Percentiles rank a stretch among this genome's conserved stretches.
Conservation (phyloP, 1,140 invertebrate species). For the Chrysomallon squamiferum region DNA sequence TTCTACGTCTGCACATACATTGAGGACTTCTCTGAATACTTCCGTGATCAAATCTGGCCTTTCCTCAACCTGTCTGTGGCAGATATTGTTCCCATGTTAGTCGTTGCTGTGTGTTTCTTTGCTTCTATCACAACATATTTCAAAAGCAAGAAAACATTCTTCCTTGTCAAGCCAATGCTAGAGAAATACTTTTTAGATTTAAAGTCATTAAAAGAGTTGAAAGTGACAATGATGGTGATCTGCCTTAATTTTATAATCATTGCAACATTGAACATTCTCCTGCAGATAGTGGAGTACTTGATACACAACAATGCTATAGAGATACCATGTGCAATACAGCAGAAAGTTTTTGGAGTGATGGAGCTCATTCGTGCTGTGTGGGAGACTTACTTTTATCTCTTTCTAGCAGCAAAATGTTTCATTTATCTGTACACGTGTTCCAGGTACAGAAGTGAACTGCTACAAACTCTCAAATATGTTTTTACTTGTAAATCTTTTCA, state of each 20-base stretch:
- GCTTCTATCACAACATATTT: slow-evolving; percentile 14
- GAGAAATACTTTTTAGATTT: slow-evolving; percentile 53
- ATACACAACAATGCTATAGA: slow-evolving; percentile 3
- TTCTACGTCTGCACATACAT: slow-evolving; percentile 25
- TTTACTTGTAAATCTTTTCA: background rate
- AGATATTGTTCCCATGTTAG: slow-evolving; percentile 41
- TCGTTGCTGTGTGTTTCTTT: slow-evolving; percentile 30
- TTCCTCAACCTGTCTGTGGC: slow-evolving; percentile 39
- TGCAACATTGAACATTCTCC: slow-evolving; percentile 11
- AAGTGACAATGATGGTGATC: slow-evolving; percentile 28
- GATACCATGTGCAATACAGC: slow-evolving; percentile 15
- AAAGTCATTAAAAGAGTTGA: slow-evolving; percentile 37
- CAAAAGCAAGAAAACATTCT: background rate
- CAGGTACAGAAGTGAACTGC: slow-evolving; percentile 29
- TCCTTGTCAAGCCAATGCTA: slow-evolving; percentile 24
- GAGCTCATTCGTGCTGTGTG: slow-evolving; percentile 17
- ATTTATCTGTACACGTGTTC: slow-evolving; percentile 31
- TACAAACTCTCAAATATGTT: background rate
- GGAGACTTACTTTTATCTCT: slow-evolving; percentile 30
- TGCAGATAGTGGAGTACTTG: slow-evolving; percentile 18
- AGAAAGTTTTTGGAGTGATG: slow-evolving; percentile 3
- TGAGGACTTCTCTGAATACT: slow-evolving; percentile 41
- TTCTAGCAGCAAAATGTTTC: slow-evolving; percentile 40
- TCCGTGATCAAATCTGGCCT: slow-evolving; percentile 48
- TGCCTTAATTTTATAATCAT: slow-evolving; percentile 29